Base-by-base conservation (phyloP, 2,888 invertebrate species). In the Papilio demoleus region DNA sequence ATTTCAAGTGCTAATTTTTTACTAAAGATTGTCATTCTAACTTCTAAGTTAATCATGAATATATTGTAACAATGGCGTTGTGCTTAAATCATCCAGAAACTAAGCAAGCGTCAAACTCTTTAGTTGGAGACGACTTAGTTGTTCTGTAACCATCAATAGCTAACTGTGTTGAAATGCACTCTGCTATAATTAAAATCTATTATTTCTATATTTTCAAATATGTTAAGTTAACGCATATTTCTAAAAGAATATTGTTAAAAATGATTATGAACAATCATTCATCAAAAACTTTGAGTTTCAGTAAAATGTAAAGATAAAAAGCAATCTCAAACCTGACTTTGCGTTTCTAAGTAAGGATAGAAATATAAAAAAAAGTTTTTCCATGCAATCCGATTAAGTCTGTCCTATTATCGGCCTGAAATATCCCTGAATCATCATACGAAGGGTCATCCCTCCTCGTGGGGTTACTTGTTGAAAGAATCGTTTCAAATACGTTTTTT, bases 391-490 rank as follows among this genome's bases (percentile, higher is more conserved):
- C 70, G 70, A 73, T 74, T 71, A 71, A 72, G 70, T 71, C 67
- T 68, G 67, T 70, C 68, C 70, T 61, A 74, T 75, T 74, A 75
- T 74, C 71, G 73, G 70, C 66, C 36, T 27, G 40, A 65, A 69
- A 70, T 70, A 75, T 73, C 75, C 73, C 75, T 68, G 74, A 75
- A 65, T 75, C 74, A 74, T 72, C 73, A 70, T 47, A 47, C 65
- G 42, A 53, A 64, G 68, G 70, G 67, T 70, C 70, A 71, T 61
- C 68, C 59, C 45, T 62, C 22, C 38, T 0, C 8, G 14, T 12
- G 63, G 64, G n/a, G 5, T 58, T 68, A 67, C 59, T 22, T 9
- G 64, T 17, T 14, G 36, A 24, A n/a, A 4, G 19, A 40, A 24
- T 45, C 17, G 17, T 36, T 27, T 31, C 4, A 11, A 38, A 34